Conservation (phyloP, 1,140 invertebrate genomes). For the Holotrichia oblita region DNA sequence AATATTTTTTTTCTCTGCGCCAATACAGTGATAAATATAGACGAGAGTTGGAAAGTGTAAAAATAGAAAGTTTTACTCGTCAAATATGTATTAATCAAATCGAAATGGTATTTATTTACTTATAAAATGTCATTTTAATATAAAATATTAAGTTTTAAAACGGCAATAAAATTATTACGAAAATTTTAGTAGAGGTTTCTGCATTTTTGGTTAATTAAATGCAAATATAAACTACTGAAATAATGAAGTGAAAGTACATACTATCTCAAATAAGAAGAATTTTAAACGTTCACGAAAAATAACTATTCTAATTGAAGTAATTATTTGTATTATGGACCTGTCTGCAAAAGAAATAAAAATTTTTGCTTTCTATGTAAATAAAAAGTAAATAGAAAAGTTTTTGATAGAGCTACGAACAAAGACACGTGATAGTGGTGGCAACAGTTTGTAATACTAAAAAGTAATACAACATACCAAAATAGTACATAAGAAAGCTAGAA, state of each 20-base stretch:
- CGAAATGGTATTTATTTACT: constrained; percentile 8
- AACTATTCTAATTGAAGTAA: no score
- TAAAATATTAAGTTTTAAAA: neutral
- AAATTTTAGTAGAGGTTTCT: neutral
- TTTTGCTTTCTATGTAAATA: no score
- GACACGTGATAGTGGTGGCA: no score
- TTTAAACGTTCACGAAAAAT: no score
- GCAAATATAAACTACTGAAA: neutral
- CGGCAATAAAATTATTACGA: neutral
- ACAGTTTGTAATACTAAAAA: no score
- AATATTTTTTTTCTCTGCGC: neutral
- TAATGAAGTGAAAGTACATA: neutral
- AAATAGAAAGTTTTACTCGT: constrained; percentile 26
- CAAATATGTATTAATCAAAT: constrained; percentile 14
- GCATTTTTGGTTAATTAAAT: neutral
- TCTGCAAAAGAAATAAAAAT: no score
- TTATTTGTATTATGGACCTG: no score
- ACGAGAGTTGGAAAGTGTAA: constrained; percentile 27
- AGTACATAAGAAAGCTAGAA: no score
- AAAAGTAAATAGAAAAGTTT: no score
- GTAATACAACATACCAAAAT: no score
- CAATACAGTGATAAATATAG: neutral
- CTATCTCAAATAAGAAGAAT: neutral
- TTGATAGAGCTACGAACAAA: no score
- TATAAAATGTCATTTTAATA: neutral